Evolutionary conservation across 2,113 vertebrate species (phyloP), one percentile per base, ranked within the genome.

Genomic region (Gavialis gangeticus): DNA sequence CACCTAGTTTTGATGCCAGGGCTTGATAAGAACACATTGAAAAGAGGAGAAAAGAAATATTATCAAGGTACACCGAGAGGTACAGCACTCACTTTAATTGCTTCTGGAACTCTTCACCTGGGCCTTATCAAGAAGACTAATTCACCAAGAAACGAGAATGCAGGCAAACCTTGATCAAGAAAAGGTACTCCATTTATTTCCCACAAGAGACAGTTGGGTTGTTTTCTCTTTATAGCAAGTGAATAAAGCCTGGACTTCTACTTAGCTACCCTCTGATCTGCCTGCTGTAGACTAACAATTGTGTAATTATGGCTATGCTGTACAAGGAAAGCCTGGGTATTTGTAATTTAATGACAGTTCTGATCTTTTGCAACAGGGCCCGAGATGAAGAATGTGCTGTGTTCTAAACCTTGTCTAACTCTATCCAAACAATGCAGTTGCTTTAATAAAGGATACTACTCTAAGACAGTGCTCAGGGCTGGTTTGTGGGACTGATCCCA

Each of bases 71-170:
- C 64, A 12, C 78, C 91, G 80, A 24, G 28, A 94, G 82, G 95
- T 85, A 59, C 84, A 93, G 82, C 88, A 88, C 91, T 96, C 3
- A 10, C 78, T 97, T 97, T 98, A 97, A 97, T 96, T 97, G 93
- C 96, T 96, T 95, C 89, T 96, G 95, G 87, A 97, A 92, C 78
- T 95, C 90, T 94, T 97, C 69, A 94, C 85, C 90, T 76, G 67
- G 64, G 83, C 79, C 89, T 60, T 90, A 77, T 95, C 95, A 89
- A 87, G 57, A 93, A 97, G 81, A 95, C 87, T 97, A 94, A 97
- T 97, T 88, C 85, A 93, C 79, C 79, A 94, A 79, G 88, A 91
- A 95, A 95, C 10, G 30, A 93, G 93, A 94, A 91, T 9, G 17
- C 78, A 93, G 93, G 86, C 19, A 28, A 97, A 92, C 86, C 89